These are phyloP conservation scores for Leptonema lineaticorne DNA, from an alignment of 1,140 invertebrate genomes.

Conservation along the genomic window DNA sequence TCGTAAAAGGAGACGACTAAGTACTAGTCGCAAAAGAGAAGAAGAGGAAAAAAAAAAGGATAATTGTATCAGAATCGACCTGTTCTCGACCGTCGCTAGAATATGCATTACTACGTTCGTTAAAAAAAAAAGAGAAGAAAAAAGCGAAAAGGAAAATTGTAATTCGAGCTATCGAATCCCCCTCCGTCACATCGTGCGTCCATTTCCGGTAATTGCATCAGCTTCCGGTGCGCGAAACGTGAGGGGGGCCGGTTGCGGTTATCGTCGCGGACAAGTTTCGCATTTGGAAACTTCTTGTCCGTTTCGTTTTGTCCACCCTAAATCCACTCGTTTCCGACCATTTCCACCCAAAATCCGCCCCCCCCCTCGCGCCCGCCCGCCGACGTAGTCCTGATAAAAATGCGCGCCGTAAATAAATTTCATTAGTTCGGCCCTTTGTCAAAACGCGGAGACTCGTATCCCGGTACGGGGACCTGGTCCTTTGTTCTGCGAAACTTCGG, in stretches of 20 bases:
- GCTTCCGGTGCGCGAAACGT: no score
- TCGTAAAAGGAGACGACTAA: no score
- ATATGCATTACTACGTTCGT: no score
- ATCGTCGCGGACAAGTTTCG: conserved; percentile 15
- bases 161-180: background rate
- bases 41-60: no score
- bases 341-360: no score
- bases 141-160: no score
- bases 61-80: no score
- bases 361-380: background rate
- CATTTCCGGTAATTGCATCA: conserved; percentile 17
- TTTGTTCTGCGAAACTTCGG: conserved; percentile 26
- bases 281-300: conserved; percentile 1
- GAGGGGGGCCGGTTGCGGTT: no score
- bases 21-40: no score
- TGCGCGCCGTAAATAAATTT: conserved; percentile 38
- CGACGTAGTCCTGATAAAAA: conserved; percentile 21
- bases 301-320: background rate
- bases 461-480: background rate
- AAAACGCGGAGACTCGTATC: conserved; percentile 21
- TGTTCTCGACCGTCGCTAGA: no score
- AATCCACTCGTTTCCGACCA: background rate
- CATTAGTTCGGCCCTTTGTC: conserved; percentile 37
- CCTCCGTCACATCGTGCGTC: background rate
- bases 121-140: no score